Conservation (phyloP, 1,140 invertebrate genomes). For the Drosophila parvula region DNA sequence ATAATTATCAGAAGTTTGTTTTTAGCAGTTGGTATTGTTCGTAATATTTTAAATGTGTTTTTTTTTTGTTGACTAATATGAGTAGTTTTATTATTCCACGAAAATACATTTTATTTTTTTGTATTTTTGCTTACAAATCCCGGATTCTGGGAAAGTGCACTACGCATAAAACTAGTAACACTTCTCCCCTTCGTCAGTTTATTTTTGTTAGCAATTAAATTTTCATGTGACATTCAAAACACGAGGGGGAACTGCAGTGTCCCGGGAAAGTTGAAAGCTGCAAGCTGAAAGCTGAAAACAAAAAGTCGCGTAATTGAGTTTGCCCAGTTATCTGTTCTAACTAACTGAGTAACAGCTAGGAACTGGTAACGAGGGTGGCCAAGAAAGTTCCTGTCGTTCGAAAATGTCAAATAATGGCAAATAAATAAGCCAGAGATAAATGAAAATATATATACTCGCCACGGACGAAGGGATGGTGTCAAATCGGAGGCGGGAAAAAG, state of each 20-base stretch:
- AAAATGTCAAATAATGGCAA: conserved; percentile 55
- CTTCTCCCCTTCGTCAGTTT: neutral
- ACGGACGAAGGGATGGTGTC: conserved; percentile 1
- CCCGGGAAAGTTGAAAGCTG: conserved; percentile 9
- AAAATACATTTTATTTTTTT: conserved; percentile 4
- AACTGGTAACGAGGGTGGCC: conserved; percentile 7
- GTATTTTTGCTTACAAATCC: neutral
- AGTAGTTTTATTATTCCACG: neutral
- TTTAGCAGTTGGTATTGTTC: neutral
- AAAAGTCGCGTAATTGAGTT: conserved; percentile 69
- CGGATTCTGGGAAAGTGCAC: neutral
- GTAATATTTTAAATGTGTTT: neutral
- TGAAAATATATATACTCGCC: conserved; percentile 33
- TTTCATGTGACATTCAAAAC: conserved; percentile 30
- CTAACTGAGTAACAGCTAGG: conserved; percentile 27
- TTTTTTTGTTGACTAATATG: neutral
- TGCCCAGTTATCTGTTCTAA: conserved; percentile 45
- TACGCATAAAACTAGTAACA: neutral
- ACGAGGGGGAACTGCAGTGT: neutral
- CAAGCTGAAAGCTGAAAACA: conserved; percentile 20
- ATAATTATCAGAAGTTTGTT: conserved; percentile 10
- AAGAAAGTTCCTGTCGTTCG: conserved; percentile 36
- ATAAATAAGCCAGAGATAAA: conserved; percentile 52
- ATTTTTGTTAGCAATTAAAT: conserved; percentile 19
- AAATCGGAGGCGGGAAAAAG: conserved; percentile 12